These are phyloP conservation scores for Haemorhous mexicanus DNA, from an alignment of 2,113 vertebrate genomes.

Conservation along the genomic window DNA sequence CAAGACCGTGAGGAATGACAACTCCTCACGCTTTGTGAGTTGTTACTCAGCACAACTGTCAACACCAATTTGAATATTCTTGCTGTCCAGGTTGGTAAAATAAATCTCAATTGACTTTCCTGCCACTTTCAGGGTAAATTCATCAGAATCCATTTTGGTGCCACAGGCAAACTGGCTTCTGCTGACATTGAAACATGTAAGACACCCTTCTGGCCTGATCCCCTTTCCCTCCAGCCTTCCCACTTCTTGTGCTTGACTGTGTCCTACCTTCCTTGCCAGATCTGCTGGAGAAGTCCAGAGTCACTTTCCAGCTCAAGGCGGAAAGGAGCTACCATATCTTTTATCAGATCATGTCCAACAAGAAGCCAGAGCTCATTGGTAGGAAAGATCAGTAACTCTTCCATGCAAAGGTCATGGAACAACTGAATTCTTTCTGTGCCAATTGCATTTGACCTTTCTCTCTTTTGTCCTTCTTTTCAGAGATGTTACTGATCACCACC, in stretches of 20 bases:
- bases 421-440: background rate
- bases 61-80: background rate
- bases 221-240: background rate
- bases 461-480: too few relatives aligned
- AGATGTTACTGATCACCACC: too few relatives aligned
- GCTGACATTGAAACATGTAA: conserved; percentile 96
- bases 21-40: conserved; percentile 77
- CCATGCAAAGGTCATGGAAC: background rate
- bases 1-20: conserved; percentile 75
- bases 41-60: background rate
- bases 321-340: conserved; percentile 89
- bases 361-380: background rate
- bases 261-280: conserved; percentile 27
- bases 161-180: conserved; percentile 91
- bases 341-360: conserved; percentile 59
- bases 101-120: background rate
- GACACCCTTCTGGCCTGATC: background rate
- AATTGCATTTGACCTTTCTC: too few relatives aligned
- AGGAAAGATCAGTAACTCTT: background rate
- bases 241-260: background rate
- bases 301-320: conserved; percentile 83
- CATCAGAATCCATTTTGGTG: conserved; percentile 90
- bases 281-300: conserved; percentile 81
- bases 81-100: background rate
- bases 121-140: conserved; percentile 82